Evolutionary conservation across 2,797 vertebrate species (phyloP).

Genomic region (Euphonia xanthogaster): DNA sequence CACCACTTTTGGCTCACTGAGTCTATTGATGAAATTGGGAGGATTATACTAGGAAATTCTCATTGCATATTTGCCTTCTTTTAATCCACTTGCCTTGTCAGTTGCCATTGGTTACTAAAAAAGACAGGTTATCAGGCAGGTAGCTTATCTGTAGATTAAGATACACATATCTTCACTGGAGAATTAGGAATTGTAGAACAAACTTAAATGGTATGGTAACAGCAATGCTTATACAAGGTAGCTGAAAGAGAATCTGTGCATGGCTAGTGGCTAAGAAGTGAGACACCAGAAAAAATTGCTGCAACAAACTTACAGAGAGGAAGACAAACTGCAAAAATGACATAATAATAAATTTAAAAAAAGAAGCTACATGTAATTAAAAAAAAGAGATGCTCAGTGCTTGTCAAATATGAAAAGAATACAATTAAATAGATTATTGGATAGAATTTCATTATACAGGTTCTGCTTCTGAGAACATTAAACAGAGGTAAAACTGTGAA

Average conservation of each 20-base stretch:
- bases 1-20: neutral
- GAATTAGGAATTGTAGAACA: neutral
- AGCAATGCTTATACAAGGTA: neutral
- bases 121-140: neutral
- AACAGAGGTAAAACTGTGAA: neutral
- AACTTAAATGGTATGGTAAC: neutral
- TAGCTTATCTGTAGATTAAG: neutral
- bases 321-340: neutral
- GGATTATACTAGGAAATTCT: neutral
- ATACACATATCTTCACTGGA: neutral
- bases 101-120: neutral
- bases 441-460: neutral
- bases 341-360: neutral
- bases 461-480: neutral
- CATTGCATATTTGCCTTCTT: neutral
- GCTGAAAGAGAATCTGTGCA: neutral
- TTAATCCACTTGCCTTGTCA: neutral
- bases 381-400: neutral
- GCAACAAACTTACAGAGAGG: neutral
- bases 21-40: neutral
- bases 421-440: neutral
- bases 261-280: neutral
- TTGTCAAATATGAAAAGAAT: neutral
- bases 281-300: neutral
- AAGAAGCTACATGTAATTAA: neutral